Percentiles rank a stretch among this genome's conserved stretches.
Evolutionary conservation across 2,888 invertebrate genomes (phyloP).

Genomic region (Apeira syringaria): DNA sequence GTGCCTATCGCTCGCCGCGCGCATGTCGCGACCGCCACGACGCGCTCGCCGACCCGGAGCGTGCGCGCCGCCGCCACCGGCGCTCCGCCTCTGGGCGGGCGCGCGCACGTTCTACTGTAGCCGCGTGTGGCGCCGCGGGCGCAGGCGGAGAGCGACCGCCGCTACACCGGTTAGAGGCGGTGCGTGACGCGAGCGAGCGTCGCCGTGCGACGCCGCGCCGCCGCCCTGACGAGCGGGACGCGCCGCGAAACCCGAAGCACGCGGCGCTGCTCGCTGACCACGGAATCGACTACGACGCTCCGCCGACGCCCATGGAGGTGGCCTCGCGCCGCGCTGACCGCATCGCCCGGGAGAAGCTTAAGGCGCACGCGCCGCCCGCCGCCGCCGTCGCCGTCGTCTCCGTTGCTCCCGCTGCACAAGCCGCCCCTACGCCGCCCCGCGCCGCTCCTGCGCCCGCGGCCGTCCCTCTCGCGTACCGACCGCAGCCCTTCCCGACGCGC

Average conservation of each 20-base stretch:
- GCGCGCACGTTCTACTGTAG: too few relatives aligned
- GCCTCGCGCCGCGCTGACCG: conserved; percentile 92
- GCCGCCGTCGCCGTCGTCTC: conserved; percentile 70
- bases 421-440: conserved; percentile 63
- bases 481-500: conserved; percentile 76
- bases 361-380: conserved; percentile 50
- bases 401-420: conserved; percentile 55
- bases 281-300: conserved; percentile 93
- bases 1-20: conserved; percentile 94
- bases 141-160: conserved; percentile 83
- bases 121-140: conserved; percentile 75
- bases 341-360: conserved; percentile 92
- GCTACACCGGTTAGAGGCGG: conserved; percentile 86
- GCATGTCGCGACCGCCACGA: conserved; percentile 97
- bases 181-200: conserved; percentile 89
- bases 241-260: conserved; percentile 91
- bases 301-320: conserved; percentile 92
- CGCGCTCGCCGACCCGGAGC: conserved; percentile 92
- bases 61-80: conserved; percentile 94
- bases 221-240: conserved; percentile 87
- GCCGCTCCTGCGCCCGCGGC: too few relatives aligned
- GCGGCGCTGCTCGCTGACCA: conserved; percentile 92
- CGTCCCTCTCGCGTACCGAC: conserved; percentile 85
- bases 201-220: conserved; percentile 90
- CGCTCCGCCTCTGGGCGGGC: too few relatives aligned